phyloP scores from a whole-genome alignment of 1,140 invertebrate species.

The Hypothenemus hampei region DNA sequence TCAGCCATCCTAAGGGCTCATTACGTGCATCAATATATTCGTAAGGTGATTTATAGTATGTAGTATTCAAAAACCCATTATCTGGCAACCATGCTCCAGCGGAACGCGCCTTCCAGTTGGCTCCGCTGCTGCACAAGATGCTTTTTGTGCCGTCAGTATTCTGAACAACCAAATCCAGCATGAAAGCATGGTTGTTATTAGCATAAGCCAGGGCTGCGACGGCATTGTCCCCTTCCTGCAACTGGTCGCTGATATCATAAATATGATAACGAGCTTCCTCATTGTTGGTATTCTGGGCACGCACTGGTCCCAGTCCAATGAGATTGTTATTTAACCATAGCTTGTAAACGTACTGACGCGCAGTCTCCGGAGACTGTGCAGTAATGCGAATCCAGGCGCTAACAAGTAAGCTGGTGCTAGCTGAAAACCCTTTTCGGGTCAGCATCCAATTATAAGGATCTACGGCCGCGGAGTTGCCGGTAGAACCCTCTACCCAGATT shows the following conservation, averaged over 20 bases:
- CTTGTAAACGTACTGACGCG: not conserved
- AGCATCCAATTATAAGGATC: not conserved
- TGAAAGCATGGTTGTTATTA: not conserved
- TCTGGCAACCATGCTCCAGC: not conserved
- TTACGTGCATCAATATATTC: not conserved
- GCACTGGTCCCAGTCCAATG: not conserved
- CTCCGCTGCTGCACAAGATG: not conserved
- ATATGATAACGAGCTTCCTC: not conserved
- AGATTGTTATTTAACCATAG: not conserved
- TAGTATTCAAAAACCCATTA: not conserved
- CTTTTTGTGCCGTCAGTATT: not conserved
- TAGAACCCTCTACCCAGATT: not conserved
- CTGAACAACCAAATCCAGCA: not conserved
- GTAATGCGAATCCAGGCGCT: not conserved
- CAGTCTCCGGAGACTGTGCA: not conserved
- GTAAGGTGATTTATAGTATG: not conserved
- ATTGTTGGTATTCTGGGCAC: not conserved
- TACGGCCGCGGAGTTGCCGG: not conserved
- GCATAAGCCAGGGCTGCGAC: not conserved
- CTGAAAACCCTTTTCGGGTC: not conserved
- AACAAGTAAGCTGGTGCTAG: not conserved
- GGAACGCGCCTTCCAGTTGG: not conserved
- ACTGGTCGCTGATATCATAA: not conserved
- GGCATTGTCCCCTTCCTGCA: not conserved
- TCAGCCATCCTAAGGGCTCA: not conserved